Evolutionary conservation across 2,797 vertebrate genomes (phyloP), one percentile per base, ranked within the genome.

Genomic region (Acipenser transmontanus): DNA sequence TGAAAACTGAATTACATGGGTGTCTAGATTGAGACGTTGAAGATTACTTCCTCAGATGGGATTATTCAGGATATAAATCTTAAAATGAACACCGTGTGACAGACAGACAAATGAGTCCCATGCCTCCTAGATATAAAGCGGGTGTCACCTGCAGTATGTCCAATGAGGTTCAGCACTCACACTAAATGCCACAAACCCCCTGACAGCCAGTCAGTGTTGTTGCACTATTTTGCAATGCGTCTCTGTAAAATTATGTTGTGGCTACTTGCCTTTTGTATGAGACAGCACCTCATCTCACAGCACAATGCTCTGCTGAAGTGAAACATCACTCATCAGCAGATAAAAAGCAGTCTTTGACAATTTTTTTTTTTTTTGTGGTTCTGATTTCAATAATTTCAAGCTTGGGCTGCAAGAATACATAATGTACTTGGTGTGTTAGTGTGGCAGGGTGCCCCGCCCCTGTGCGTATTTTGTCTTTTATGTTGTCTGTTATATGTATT

Each of bases 11-110:
- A 62, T 49, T 54, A 63, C 11, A 59, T 65, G 63, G 62, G 63
- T 14, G 12, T 17, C 34, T 17, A n/a, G 63, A 69, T 61, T 47
- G 61, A 63, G 61, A 63, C 50, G 61, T 47, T 68, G 63, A 63
- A 59, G 62, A 63, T 68, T 64, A 49, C 12, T 61, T 63, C 64
- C 63, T 49, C 59, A 70, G 69, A 62, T 50, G 54, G 7, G 14
- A n/a, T 62, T 7, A 50, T 62, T 70, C 66, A 69, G 59, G 63
- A 70, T 70, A 64, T 49, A 66, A 66, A 50, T 70, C 69, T 66
- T 12, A 6, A 50, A 54, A 34, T 66, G 57, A 59, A 64, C 69
- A 66, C 59, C 8, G 51, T 52, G 47, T 50, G 56, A 61, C 63
- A 64, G 34, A 64, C 17, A 64, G 70, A n/a, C n/a, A 48, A 34